Conservation (phyloP, 2,797 vertebrate species). For the Channallabes apus region DNA sequence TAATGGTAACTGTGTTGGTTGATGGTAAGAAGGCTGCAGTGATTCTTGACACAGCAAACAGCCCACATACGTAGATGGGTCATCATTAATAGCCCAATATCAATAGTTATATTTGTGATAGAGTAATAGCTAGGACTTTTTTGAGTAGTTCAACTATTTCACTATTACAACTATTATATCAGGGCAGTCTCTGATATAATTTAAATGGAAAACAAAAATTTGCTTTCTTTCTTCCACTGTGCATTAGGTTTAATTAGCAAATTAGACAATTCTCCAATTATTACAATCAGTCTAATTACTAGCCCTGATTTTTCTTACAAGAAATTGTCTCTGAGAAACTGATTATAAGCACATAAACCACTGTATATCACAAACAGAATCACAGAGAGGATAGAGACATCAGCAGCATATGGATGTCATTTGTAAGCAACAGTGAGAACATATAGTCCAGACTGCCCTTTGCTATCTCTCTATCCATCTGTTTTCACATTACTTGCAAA, state of each 20-base stretch:
- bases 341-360: conserved; percentile 30
- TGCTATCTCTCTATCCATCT: conserved; percentile 97
- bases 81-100: conserved; percentile 57
- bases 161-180: no score
- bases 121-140: not conserved
- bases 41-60: conserved; percentile 5
- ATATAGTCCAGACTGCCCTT: conserved; percentile 83
- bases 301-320: conserved; percentile 18
- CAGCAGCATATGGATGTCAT: conserved; percentile 95
- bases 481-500: conserved; percentile 97
- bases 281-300: not conserved
- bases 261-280: not conserved
- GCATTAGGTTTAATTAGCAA: not conserved
- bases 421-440: conserved; percentile 83
- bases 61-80: conserved; percentile 63
- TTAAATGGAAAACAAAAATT: not conserved
- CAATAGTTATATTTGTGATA: conserved; percentile 19
- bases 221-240: not conserved
- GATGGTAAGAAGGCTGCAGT: conserved; percentile 6
- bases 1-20: not conserved
- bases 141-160: not conserved
- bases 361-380: conserved; percentile 26
- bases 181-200: not conserved
- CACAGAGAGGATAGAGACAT: conserved; percentile 75
- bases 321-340: conserved; percentile 1